A percentile compares a stretch with the other conserved stretches of the same genome.
Evolutionary conservation across 2,888 invertebrate genomes (phyloP).

Genomic region (Microplitis manilae): DNA sequence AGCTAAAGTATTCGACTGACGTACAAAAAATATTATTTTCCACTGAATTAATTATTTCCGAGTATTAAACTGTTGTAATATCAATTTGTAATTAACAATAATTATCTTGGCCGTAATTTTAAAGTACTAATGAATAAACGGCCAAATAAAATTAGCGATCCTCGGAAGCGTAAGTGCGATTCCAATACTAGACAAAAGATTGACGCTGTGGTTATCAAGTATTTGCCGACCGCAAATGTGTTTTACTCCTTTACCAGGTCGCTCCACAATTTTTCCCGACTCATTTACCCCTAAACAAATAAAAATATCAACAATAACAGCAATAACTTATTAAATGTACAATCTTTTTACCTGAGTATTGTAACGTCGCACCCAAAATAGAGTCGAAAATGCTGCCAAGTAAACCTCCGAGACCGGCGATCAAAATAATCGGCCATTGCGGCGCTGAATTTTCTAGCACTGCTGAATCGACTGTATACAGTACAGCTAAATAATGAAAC

Average conservation of each 20-base stretch:
- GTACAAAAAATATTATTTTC: slow-evolving; percentile 4
- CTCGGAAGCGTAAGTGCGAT: slow-evolving; percentile 82
- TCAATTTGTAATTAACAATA: neutral
- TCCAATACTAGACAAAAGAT: slow-evolving; percentile 84
- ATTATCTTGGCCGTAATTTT: no score
- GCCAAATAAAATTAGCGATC: slow-evolving; percentile 76
- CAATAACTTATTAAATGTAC: no score
- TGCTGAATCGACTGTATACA: slow-evolving; percentile 77
- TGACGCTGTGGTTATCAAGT: slow-evolving; percentile 91
- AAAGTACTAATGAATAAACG: slow-evolving; percentile 48
- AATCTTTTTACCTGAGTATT: slow-evolving; percentile 81
- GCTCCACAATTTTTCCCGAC: slow-evolving; percentile 81
- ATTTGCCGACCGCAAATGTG: slow-evolving; percentile 84
- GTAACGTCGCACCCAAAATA: slow-evolving; percentile 86
- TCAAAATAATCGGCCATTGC: slow-evolving; percentile 85
- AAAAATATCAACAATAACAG: no score
- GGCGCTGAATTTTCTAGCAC: slow-evolving; percentile 77
- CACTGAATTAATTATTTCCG: neutral
- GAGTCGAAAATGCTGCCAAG: slow-evolving; percentile 89
- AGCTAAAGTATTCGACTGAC: neutral
- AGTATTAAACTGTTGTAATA: neutral
- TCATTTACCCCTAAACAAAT: slow-evolving; percentile 77
- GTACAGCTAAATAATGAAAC: slow-evolving; percentile 79
- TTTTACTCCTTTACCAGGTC: slow-evolving; percentile 79
- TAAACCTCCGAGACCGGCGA: slow-evolving; percentile 83